phyloP scores from a whole-genome alignment of 2,113 vertebrate species.

The Geothlypis trichas region DNA sequence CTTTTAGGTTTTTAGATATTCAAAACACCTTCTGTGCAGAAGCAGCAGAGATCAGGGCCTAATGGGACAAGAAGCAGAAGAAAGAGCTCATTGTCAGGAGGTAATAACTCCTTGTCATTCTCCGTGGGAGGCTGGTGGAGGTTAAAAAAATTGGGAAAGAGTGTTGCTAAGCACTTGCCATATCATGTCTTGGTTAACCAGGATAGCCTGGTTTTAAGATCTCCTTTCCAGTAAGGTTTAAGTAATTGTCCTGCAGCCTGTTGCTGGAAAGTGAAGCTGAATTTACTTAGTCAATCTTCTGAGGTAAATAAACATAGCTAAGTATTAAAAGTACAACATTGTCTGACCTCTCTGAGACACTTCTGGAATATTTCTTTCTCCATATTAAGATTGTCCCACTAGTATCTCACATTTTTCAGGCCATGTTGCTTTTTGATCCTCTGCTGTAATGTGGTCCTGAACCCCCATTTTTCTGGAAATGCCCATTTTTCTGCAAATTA shows the following conservation, averaged over 20 bases:
- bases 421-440: background rate
- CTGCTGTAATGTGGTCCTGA: background rate
- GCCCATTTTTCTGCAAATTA: background rate
- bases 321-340: background rate
- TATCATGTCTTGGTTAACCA: background rate
- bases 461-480: background rate
- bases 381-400: background rate
- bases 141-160: slow-evolving; percentile 31
- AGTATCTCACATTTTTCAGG: background rate
- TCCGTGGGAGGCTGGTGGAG: slow-evolving; percentile 58
- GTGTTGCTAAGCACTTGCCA: slow-evolving; percentile 51
- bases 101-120: slow-evolving; percentile 66
- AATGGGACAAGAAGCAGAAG: slow-evolving; percentile 62
- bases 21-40: slow-evolving; percentile 16
- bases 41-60: slow-evolving; percentile 59
- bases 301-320: background rate
- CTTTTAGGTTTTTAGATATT: slow-evolving; percentile 39
- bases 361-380: background rate
- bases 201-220: background rate
- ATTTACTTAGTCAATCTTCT: background rate
- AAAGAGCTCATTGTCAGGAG: slow-evolving; percentile 63
- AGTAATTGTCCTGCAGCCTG: background rate
- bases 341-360: background rate
- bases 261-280: background rate
- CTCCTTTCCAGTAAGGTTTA: background rate